Evolutionary conservation across 1,140 invertebrate species (phyloP).

Genomic region (Aporrectodea caliginosa): DNA sequence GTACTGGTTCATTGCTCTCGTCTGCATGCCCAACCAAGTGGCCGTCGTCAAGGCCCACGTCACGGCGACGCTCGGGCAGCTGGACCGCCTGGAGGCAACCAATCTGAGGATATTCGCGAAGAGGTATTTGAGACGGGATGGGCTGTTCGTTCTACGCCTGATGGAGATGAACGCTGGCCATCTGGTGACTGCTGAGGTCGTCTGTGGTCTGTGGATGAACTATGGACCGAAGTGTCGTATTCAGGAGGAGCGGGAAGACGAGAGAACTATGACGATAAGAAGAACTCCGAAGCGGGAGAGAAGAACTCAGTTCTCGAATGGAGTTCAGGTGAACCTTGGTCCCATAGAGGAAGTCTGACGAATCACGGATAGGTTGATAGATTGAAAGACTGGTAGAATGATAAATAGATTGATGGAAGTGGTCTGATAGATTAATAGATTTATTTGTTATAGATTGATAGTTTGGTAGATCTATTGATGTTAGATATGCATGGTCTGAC

Average conservation of each 20-base stretch:
- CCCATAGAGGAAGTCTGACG: neutral
- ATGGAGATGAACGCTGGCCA: conserved; percentile 34
- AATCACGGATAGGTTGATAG: neutral
- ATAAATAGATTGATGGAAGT: neutral
- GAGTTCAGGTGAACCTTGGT: neutral
- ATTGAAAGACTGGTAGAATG: neutral
- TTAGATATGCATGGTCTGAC: neutral
- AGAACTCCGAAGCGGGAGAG: neutral
- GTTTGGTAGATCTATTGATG: neutral
- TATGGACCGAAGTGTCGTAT: conserved; percentile 8
- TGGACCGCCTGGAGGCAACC: conserved; percentile 12
- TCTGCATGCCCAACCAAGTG: neutral
- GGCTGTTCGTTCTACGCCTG: conserved; percentile 34
- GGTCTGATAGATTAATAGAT: neutral
- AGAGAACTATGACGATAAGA: neutral
- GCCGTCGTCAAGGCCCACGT: neutral
- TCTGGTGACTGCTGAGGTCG: conserved; percentile 31
- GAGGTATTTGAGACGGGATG: conserved; percentile 34
- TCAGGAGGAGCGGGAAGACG: neutral
- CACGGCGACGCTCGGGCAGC: neutral
- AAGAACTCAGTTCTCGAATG: neutral
- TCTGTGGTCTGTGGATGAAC: conserved; percentile 27
- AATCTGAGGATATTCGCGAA: conserved; percentile 30
- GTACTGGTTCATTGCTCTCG: conserved; percentile 33
- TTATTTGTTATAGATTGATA: neutral